Base-by-base conservation (phyloP, 2,888 invertebrate species). In the Eupithecia insigniata region DNA sequence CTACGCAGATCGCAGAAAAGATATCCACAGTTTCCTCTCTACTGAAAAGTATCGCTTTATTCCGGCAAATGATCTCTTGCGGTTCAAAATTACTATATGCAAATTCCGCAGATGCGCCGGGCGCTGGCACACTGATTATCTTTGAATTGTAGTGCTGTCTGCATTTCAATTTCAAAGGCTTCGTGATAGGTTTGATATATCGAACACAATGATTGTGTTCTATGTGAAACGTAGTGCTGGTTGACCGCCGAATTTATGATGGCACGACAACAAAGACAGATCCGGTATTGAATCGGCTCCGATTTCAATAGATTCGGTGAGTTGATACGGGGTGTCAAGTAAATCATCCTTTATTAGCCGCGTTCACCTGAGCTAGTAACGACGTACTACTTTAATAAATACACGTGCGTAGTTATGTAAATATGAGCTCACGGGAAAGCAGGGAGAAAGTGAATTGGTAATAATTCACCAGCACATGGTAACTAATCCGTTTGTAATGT, bases 1-100 rank as follows among this genome's bases (percentile, higher is more conserved):
- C 86, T 83, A 87, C 89, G 85, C 86, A 89, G 92, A 93, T 93
- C 81, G 89, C 86, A 89, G 89, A 91, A 89, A 91, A 92, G 92
- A 92, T 93, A 91, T 81, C 79, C 76, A 76, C 83, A 82, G 81
- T 84, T 83, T 83, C 80, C 83, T 78, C 75, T 81, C 79, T 82
- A 84, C 83, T 83, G 81, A 82, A 78, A 84, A 80, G 78, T 85
- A 84, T 81, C 81, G 83, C 76, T 82, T 85, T 81, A 83, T 82
- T 84, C 77, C 77, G 79, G 79, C 81, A 83, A 81, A 83, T 83
- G 84, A 82, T 83, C 82, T 83, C 86, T 89, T 87, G 83, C 82
- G 82, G 79, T 81, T 84, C 86, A 84, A 84, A 84, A 81, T 84
- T 79, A 83, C 86, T 87, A 79, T 78, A 81, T 73, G 80, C 76